Conservation (phyloP, 2,888 invertebrate genomes). For the Lobophora halterata region DNA sequence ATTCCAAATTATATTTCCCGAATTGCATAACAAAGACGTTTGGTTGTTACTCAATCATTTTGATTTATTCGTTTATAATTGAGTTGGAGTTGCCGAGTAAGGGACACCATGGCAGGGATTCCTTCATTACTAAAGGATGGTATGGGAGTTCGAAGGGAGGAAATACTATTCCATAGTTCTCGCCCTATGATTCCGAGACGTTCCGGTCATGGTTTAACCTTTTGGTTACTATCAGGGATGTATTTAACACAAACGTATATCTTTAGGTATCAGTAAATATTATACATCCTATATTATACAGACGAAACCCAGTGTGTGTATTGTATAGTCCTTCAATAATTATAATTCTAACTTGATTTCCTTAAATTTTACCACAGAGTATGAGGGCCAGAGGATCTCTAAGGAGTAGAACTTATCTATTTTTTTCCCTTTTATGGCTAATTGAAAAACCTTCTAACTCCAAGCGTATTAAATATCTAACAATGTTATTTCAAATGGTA, state of each 20-base stretch:
- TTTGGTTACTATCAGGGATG: slow-evolving; percentile 38
- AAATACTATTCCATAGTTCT: slow-evolving; percentile 49
- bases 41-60: slow-evolving; percentile 46
- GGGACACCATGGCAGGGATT: slow-evolving; percentile 59
- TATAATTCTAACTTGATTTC: too few relatives aligned
- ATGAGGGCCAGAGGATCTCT: too few relatives aligned
- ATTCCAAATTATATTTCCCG: slow-evolving; percentile 14
- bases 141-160: slow-evolving; percentile 49
- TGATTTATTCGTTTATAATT: slow-evolving; percentile 72
- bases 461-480: too few relatives aligned
- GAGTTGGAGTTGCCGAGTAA: slow-evolving; percentile 52
- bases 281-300: too few relatives aligned
- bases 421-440: too few relatives aligned
- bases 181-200: slow-evolving; percentile 54
- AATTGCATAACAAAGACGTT: slow-evolving; percentile 24
- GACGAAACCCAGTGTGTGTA: too few relatives aligned
- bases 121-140: slow-evolving; percentile 58
- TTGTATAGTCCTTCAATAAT: too few relatives aligned
- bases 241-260: slow-evolving; percentile 22
- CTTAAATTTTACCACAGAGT: too few relatives aligned
- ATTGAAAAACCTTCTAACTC: too few relatives aligned
- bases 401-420: too few relatives aligned
- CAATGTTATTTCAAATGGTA: too few relatives aligned
- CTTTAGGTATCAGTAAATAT: background rate
- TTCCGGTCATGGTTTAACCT: slow-evolving; percentile 54